phyloP scores from a whole-genome alignment of 2,797 vertebrate genomes.

The Lutjanus campechanus region DNA sequence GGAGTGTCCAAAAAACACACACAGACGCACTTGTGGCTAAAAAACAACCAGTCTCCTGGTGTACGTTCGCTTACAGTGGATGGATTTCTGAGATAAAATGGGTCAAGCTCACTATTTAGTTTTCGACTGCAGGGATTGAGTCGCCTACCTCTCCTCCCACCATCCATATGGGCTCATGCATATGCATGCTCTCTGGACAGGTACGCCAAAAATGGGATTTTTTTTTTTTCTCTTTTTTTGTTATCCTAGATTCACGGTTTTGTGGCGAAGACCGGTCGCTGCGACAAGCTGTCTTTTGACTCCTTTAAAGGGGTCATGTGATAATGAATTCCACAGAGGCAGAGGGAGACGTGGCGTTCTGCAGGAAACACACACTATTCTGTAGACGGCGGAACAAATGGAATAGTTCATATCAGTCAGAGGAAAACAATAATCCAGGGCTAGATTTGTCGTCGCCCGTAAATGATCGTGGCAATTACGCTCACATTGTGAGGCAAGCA shows the following conservation, averaged over 20 bases:
- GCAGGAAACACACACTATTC: constrained; percentile 31
- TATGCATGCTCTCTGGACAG: constrained; percentile 75
- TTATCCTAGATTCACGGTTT: constrained; percentile 49
- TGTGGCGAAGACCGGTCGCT: not conserved
- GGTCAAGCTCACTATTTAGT: constrained; percentile 72
- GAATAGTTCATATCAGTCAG: constrained; percentile 68
- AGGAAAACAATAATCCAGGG: constrained; percentile 72
- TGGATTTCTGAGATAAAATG: constrained; percentile 67
- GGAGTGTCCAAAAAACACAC: constrained; percentile 20
- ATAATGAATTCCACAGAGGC: constrained; percentile 46
- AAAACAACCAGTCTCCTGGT: constrained; percentile 44
- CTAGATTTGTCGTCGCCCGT: constrained; percentile 52
- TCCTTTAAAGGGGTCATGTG: constrained; percentile 44
- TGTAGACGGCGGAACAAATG: constrained; percentile 55
- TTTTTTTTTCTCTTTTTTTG: constrained; percentile 14
- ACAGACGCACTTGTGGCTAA: constrained; percentile 27
- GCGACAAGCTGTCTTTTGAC: constrained; percentile 54
- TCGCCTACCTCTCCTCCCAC: constrained; percentile 77
- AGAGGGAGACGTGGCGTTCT: constrained; percentile 15
- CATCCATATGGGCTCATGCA: constrained; percentile 78
- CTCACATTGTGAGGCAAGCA: constrained; percentile 68
- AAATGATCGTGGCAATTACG: constrained; percentile 73
- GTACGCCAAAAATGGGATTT: constrained; percentile 51
- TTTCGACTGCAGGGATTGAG: constrained; percentile 59
- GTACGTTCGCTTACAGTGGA: constrained; percentile 25